Evolutionary conservation across 2,888 invertebrate species (phyloP).

Genomic region (Antheraea assamensis): DNA sequence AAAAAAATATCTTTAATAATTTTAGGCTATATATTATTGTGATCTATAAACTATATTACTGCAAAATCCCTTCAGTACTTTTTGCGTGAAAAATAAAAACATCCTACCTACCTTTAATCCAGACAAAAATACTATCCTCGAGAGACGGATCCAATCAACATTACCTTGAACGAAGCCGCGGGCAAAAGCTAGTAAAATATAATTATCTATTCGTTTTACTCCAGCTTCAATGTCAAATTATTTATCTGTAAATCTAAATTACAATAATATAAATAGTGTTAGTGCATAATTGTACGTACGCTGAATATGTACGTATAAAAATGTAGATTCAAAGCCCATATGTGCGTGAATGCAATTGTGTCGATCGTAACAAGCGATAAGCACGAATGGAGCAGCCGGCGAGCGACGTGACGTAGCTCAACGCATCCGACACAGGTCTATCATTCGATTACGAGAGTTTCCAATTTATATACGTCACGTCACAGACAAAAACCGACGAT

Average conservation of each 20-base stretch:
- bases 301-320: not conserved
- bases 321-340: not conserved
- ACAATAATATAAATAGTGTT: not conserved
- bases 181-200: too few relatives aligned
- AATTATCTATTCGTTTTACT: too few relatives aligned
- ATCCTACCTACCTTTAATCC: too few relatives aligned
- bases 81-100: too few relatives aligned
- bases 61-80: too few relatives aligned
- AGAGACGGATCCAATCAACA: too few relatives aligned
- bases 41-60: too few relatives aligned
- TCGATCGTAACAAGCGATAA: conserved; percentile 75
- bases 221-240: not conserved
- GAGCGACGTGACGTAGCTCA: conserved; percentile 43
- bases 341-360: conserved; percentile 56
- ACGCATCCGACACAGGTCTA: conserved; percentile 56
- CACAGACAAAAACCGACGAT: conserved; percentile 25
- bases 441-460: conserved; percentile 33
- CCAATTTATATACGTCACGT: conserved; percentile 35
- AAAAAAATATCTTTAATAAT: too few relatives aligned
- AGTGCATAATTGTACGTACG: not conserved
- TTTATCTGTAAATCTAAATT: too few relatives aligned
- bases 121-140: too few relatives aligned
- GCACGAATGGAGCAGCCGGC: conserved; percentile 50
- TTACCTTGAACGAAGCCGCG: too few relatives aligned
- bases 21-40: too few relatives aligned